phyloP scores from a whole-genome alignment of 2,797 vertebrate genomes.

The Cuculus canorus region DNA sequence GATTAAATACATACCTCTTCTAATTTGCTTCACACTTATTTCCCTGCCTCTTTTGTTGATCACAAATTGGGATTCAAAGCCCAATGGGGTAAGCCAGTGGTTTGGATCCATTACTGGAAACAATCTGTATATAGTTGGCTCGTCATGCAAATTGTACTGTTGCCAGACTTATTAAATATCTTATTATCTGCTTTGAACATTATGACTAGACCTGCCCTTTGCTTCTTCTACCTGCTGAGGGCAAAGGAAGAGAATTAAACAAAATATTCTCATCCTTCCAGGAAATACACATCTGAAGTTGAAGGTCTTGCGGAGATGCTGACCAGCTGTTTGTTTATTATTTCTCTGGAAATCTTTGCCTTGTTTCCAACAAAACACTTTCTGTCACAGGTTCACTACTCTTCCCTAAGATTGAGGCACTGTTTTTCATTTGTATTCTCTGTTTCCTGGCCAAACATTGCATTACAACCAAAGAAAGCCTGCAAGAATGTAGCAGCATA shows the following conservation, averaged over 20 bases:
- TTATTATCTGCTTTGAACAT: not conserved
- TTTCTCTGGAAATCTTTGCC: slow-evolving; percentile 45
- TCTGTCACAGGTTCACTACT: not conserved
- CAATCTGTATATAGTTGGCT: not conserved
- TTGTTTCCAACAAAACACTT: slow-evolving; percentile 48
- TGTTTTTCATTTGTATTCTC: slow-evolving; percentile 39
- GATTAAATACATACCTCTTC: not conserved
- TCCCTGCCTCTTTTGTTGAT: not conserved
- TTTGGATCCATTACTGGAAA: not conserved
- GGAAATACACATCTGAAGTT: slow-evolving; percentile 15
- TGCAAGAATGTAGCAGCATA: slow-evolving; percentile 23
- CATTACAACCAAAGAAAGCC: slow-evolving; percentile 32
- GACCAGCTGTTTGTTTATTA: slow-evolving; percentile 56
- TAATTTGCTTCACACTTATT: not conserved
- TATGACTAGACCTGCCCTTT: not conserved
- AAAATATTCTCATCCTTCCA: not conserved
- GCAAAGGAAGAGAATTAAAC: not conserved
- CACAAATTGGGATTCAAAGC: not conserved
- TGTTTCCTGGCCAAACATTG: slow-evolving; percentile 38
- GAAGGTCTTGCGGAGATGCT: slow-evolving; percentile 14
- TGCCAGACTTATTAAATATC: not conserved
- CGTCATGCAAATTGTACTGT: not conserved
- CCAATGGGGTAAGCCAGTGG: not conserved
- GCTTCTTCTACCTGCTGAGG: slow-evolving; percentile 40
- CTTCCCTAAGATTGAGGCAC: not conserved